Percentiles rank a stretch among this genome's conserved stretches.
Evolutionary conservation across 2,797 vertebrate genomes (phyloP).

Genomic region (Rhyacichthys aspro): DNA sequence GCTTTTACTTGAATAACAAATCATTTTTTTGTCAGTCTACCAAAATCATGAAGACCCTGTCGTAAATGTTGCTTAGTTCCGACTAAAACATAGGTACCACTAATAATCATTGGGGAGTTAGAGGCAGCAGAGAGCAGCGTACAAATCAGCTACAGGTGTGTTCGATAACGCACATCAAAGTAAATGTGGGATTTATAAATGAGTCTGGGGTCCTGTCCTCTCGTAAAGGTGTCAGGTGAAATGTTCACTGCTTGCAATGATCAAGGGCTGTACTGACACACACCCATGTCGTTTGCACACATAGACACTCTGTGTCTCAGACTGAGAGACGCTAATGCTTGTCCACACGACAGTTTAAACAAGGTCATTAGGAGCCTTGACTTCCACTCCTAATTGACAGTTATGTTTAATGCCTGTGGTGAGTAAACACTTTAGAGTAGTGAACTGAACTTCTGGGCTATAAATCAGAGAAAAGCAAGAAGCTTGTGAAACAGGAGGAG

Average conservation of each 20-base stretch:
- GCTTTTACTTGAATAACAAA: no score
- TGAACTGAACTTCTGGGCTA: constrained; percentile 48
- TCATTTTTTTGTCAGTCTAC: constrained; percentile 32
- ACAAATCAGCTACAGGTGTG: constrained; percentile 86
- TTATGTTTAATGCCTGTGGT: constrained; percentile 72
- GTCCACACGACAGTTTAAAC: constrained; percentile 62
- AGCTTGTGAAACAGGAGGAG: constrained; percentile 23
- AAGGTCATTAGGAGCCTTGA: constrained; percentile 71
- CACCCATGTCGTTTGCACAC: constrained; percentile 9
- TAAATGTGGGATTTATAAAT: constrained; percentile 64
- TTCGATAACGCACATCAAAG: constrained; percentile 89
- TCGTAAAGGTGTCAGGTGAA: constrained; percentile 86
- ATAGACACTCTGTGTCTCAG: constrained; percentile 26
- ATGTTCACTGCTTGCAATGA: constrained; percentile 77
- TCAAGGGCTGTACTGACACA: constrained; percentile 77
- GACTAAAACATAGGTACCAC: constrained; percentile 36
- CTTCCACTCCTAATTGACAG: constrained; percentile 76
- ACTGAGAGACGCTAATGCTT: constrained; percentile 72
- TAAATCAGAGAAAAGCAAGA: constrained; percentile 53
- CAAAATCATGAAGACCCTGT: constrained; percentile 63
- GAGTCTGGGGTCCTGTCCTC: constrained; percentile 78
- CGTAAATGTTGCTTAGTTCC: constrained; percentile 80
- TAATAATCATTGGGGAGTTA: constrained; percentile 44
- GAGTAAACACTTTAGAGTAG: constrained; percentile 67
- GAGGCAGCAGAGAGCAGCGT: constrained; percentile 70